phyloP scores from a whole-genome alignment of 2,888 invertebrate species.

The Cephonodes hylas region DNA sequence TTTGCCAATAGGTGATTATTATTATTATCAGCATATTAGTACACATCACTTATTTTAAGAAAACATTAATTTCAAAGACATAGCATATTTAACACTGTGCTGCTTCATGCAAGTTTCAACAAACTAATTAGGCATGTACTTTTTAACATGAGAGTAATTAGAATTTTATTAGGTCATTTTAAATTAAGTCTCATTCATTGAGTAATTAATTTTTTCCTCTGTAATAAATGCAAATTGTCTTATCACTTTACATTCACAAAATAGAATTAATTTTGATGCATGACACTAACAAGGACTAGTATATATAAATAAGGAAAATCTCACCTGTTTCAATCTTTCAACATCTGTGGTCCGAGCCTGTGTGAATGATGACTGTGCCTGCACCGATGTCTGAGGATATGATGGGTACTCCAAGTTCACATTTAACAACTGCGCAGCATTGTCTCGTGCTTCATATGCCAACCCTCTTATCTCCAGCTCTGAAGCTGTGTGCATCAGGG shows the following conservation, averaged over 20 bases:
- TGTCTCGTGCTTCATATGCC: slow-evolving; percentile 81
- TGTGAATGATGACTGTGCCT: slow-evolving; percentile 44
- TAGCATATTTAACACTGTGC: background rate
- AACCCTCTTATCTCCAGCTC: slow-evolving; percentile 85
- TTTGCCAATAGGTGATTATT: no score
- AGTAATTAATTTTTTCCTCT: background rate
- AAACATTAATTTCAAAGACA: background rate
- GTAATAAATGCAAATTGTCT: background rate
- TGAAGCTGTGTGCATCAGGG: slow-evolving; percentile 84
- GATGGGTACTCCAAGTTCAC: slow-evolving; percentile 77
- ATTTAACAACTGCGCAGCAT: slow-evolving; percentile 78
- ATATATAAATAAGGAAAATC: slow-evolving; percentile 23
- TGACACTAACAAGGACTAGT: background rate
- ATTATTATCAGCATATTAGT: no score
- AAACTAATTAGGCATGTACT: background rate
- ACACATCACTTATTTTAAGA: no score
- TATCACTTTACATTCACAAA: background rate
- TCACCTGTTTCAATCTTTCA: slow-evolving; percentile 74
- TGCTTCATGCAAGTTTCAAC: background rate
- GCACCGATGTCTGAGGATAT: slow-evolving; percentile 56
- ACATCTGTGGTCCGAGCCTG: slow-evolving; percentile 68
- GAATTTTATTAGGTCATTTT: background rate
- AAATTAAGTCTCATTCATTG: background rate
- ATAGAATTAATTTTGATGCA: background rate
- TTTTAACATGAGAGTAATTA: background rate